Evolutionary conservation across 2,888 invertebrate genomes (phyloP).

Genomic region (Plagodis pulveraria): DNA sequence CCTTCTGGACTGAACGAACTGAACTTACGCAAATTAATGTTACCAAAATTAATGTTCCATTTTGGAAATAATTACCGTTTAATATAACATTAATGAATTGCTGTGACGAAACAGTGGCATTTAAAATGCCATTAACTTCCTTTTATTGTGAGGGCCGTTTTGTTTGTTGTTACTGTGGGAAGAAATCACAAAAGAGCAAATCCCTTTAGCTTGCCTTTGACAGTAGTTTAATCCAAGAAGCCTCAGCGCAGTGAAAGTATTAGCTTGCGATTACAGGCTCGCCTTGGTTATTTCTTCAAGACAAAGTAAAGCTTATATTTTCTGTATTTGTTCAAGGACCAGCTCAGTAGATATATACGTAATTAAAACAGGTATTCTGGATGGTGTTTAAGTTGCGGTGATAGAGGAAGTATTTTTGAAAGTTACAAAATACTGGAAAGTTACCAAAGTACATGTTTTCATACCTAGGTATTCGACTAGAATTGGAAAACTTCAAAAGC

Average conservation of each 20-base stretch:
- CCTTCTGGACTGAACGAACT: no score
- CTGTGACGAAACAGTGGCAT: slow-evolving; percentile 19
- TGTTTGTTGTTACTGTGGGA: slow-evolving; percentile 18
- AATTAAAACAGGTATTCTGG: no score
- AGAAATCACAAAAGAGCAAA: slow-evolving; percentile 51
- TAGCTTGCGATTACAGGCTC: slow-evolving; percentile 12
- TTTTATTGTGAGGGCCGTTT: slow-evolving; percentile 13
- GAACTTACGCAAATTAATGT: slow-evolving; percentile 11
- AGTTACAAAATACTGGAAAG: no score
- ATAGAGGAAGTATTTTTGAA: no score
- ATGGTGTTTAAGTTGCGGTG: no score
- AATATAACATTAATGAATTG: slow-evolving; percentile 30
- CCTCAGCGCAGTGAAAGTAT: slow-evolving; percentile 48
- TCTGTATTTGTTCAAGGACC: slow-evolving; percentile 18
- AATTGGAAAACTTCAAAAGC: no score
- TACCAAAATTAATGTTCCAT: slow-evolving; percentile 11
- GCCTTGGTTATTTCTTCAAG: slow-evolving; percentile 23
- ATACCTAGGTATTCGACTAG: no score
- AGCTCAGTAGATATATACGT: neutral
- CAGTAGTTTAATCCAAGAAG: slow-evolving; percentile 41
- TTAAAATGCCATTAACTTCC: slow-evolving; percentile 30
- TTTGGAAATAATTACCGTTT: slow-evolving; percentile 20
- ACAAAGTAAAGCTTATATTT: slow-evolving; percentile 21
- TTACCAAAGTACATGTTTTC: no score
- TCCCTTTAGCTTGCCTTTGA: slow-evolving; percentile 51